Evolutionary conservation across 1,140 invertebrate species (phyloP), one percentile per base, ranked within the genome.

Genomic region (Drosophila nasuta): DNA sequence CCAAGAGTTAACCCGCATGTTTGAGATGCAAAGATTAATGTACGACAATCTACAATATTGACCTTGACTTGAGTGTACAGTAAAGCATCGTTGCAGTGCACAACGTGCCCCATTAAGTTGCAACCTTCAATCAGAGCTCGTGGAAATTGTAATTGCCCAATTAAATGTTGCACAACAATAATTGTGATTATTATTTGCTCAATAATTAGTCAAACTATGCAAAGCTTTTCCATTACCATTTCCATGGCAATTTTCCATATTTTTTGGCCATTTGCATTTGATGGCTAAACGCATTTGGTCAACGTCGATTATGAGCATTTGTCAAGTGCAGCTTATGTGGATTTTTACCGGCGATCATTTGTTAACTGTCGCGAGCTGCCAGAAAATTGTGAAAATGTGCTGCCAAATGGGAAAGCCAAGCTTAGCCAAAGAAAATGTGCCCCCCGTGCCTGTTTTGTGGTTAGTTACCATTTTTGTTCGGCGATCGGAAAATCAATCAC

Each of bases 401-500:
- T 25, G 69, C 35, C 68, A 71, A 62, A 35, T 38, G 68, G 68
- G 48, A 49, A 49, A 38, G 58, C 58, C 30, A 35, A 54, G 51
- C 54, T 57, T 45, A 45, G 38, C 38, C 13, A 52, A 52, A 38
- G 15, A 17, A 56, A 56, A 6, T 52, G 25, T 51, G 54, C 10
- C 49, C 35, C 35, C 35, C 6, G 20, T 1, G 20, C 35, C 35
- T 8, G 8, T 49, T 15, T 10, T 41, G 57, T 49, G 20, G 56
- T 20, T 52, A 13, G 33, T 77, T 81, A 69, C 80, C 80, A 75
- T 75, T 82, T 75, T 49, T 57, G 79, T 25, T 25, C 25, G 8
- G 28, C 17, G 56, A 45, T 78, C 20, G 62, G 25, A 72, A 80
- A 87, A 86, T 83, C 82, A 83, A 83, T 83, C 81, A 85, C 82